Evolutionary conservation across 2,113 vertebrate genomes (phyloP).

Genomic region (Tamias sibiricus): DNA sequence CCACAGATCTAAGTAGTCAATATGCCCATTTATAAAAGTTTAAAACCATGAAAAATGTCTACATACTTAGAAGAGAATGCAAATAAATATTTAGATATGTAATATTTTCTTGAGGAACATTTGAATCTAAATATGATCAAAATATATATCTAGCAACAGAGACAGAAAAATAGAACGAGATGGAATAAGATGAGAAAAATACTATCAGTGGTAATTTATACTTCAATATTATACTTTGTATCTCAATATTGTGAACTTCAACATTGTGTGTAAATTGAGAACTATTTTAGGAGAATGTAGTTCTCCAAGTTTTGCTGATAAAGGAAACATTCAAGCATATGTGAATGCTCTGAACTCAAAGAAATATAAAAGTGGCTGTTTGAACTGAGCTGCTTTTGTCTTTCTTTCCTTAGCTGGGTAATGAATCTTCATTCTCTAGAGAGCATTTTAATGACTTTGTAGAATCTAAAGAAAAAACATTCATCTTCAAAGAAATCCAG

Average conservation of each 20-base stretch:
- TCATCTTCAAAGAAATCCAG: background rate
- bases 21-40: background rate
- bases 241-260: background rate
- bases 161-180: background rate
- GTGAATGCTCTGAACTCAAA: background rate
- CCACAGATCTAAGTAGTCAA: background rate
- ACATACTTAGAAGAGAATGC: background rate
- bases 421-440: background rate
- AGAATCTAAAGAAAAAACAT: background rate
- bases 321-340: background rate
- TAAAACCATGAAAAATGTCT: background rate
- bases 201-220: background rate
- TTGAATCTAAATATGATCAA: background rate
- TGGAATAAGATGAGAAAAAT: background rate
- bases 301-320: background rate
- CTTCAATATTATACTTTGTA: background rate
- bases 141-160: background rate
- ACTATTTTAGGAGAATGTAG: background rate
- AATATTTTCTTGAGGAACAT: constrained; percentile 1
- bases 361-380: background rate
- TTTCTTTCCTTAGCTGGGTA: background rate
- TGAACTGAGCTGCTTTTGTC: background rate
- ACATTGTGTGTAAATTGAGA: background rate
- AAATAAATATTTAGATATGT: background rate
- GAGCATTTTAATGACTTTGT: background rate